Evolutionary conservation across 2,113 vertebrate genomes (phyloP).

Genomic region (Perca schrenkii): DNA sequence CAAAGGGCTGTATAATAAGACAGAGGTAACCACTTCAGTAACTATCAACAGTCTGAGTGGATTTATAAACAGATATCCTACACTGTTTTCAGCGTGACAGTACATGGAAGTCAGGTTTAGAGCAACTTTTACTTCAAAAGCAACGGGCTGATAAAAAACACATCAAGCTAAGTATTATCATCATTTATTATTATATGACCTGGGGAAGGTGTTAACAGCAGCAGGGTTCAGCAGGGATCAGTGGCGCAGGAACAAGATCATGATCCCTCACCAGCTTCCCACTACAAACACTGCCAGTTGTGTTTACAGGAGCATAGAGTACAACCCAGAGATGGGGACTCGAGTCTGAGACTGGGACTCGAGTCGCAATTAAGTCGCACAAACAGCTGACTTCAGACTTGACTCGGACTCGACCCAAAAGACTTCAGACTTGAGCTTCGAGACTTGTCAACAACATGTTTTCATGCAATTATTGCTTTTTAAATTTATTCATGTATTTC

Average conservation of each 20-base stretch:
- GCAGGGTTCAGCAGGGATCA: background rate
- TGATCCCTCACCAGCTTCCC: background rate
- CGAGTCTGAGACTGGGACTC: too few species aligned
- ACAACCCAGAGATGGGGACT: background rate
- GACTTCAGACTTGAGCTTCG: too few species aligned
- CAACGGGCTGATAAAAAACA: background rate
- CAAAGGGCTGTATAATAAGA: slow-evolving; percentile 13
- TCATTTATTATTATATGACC: background rate
- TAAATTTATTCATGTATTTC: too few species aligned
- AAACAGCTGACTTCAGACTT: too few species aligned
- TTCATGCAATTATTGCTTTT: too few species aligned
- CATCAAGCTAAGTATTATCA: background rate
- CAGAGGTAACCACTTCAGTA: slow-evolving; percentile 37
- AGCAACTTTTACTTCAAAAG: background rate
- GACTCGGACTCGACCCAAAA: too few species aligned
- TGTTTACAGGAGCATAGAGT: background rate
- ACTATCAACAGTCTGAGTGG: slow-evolving; percentile 32
- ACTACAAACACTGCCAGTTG: background rate
- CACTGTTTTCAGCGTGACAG: background rate
- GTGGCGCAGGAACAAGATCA: background rate
- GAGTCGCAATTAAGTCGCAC: too few species aligned
- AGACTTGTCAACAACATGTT: too few species aligned
- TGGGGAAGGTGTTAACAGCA: background rate
- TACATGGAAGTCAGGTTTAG: background rate
- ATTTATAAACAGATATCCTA: slow-evolving; percentile 29